Conservation (phyloP, 2,888 invertebrate genomes). For the Ectemnius cavifrons region DNA sequence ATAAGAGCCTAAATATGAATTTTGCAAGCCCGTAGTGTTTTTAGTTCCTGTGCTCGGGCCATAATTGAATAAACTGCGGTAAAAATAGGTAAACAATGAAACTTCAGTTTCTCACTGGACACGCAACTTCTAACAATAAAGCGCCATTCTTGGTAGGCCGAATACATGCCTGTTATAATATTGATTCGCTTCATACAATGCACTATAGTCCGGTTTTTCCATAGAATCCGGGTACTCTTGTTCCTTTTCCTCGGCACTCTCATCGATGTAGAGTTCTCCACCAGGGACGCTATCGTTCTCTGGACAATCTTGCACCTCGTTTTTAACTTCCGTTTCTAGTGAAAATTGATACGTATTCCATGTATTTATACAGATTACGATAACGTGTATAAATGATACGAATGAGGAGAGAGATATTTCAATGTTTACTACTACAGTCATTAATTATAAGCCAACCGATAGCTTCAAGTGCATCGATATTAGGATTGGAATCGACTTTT, state of each 20-base stretch:
- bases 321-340: conserved; percentile 75
- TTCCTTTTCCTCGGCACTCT: conserved; percentile 75
- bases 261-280: conserved; percentile 75
- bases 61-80: conserved; percentile 72
- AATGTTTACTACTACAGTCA: not conserved
- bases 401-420: not conserved
- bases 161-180: conserved; percentile 72
- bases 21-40: conserved; percentile 71
- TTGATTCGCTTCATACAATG: conserved; percentile 72
- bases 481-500: not conserved
- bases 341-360: conserved; percentile 13
- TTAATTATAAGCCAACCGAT: not conserved
- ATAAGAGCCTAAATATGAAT: conserved; percentile 74
- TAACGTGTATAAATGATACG: too few relatives aligned
- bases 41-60: conserved; percentile 71
- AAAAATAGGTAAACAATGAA: not conserved
- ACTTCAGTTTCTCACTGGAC: not conserved
- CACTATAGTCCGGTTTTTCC: conserved; percentile 74
- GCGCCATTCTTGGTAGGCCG: not conserved
- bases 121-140: not conserved
- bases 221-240: conserved; percentile 75
- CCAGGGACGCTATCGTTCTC: conserved; percentile 74
- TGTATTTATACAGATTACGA: too few relatives aligned
- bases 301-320: conserved; percentile 76
- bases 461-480: not conserved